Base-by-base conservation (phyloP, 2,888 invertebrate genomes). In the Nomada flava region DNA sequence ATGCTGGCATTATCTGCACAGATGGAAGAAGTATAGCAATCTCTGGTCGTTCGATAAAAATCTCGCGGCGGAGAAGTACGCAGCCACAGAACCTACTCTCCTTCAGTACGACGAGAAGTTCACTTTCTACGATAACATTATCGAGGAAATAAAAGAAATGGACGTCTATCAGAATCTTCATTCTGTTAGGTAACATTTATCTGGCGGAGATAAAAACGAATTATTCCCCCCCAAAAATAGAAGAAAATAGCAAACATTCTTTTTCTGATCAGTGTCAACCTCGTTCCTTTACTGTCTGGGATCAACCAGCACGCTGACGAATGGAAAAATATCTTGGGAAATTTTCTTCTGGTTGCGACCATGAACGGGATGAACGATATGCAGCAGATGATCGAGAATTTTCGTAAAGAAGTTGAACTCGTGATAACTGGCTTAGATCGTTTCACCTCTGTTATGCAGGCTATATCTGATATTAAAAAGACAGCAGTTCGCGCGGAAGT, bases 381-480 rank as follows among this genome's bases (percentile, higher is more conserved):
- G 91, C 96, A 96, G 89, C 95, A 95, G 81, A 95, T 95, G 87
- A 96, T 98, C 70, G 96, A 96, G 94, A 92, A 94, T 23, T 95
- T 96, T 63, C 95, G 96, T 59, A 91, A 94, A 75, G 96, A 97
- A 71, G 95, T 98, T 47, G 96, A 97, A 88, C 95, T 96, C 92
- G 96, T 96, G 71, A 97, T 98, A 50, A 96, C 96, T 88, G 96
- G 96, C 7, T 93, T 98, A 60, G 97, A 97, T 73, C 96, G 97
- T 89, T 97, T 98, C 91, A 98, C 98, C 93, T 94, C 96, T 79
- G 97, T 98, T 2, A 96, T 98, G 96, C 96, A 96, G 84, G 96
- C 98, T 0, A 98, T 98, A 79, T 94, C 96, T 0, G 95, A 95
- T 53, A 96, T 98, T 62, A 96, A 97, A 90, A 95, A 96, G 73